A percentile compares a stretch with the other conserved stretches of the same genome.
phyloP scores from a whole-genome alignment of 2,113 vertebrate genomes.

The Nettapus auritus region DNA sequence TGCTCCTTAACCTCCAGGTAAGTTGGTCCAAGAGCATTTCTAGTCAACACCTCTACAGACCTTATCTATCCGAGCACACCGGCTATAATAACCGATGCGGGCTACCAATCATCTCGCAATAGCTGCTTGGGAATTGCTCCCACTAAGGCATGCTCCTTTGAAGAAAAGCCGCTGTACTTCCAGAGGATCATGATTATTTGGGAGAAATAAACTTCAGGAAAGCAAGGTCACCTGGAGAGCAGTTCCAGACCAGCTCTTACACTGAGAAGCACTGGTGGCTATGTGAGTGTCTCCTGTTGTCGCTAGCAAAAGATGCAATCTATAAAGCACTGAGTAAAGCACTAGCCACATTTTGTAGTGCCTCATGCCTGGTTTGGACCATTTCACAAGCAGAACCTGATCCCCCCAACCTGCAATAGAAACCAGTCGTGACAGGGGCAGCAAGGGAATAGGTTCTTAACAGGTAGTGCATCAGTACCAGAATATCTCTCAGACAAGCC shows the following conservation, averaged over 20 bases:
- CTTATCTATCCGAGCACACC: background rate
- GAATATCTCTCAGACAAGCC: background rate
- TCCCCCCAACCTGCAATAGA: background rate
- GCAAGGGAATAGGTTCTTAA: background rate
- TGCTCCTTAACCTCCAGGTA: conserved; percentile 26
- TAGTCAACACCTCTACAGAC: background rate
- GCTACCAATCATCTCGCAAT: background rate
- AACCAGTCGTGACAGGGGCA: background rate
- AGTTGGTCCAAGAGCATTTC: conserved; percentile 19
- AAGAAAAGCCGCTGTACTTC: background rate
- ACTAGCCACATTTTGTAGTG: background rate
- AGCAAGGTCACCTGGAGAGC: background rate
- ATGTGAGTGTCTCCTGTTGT: fast-evolving
- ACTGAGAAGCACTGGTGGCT: background rate
- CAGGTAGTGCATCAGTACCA: background rate
- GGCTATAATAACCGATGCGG: background rate
- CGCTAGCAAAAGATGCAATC: background rate
- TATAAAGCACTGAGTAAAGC: background rate
- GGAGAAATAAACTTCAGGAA: background rate
- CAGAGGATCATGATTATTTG: background rate
- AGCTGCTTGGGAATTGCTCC: background rate
- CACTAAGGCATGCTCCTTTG: background rate
- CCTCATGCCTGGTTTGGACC: background rate
- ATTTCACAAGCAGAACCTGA: background rate
- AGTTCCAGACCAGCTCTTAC: background rate